These are phyloP conservation scores for Agriotes lineatus DNA, from an alignment of 2,888 invertebrate genomes.

Conservation along the genomic window DNA sequence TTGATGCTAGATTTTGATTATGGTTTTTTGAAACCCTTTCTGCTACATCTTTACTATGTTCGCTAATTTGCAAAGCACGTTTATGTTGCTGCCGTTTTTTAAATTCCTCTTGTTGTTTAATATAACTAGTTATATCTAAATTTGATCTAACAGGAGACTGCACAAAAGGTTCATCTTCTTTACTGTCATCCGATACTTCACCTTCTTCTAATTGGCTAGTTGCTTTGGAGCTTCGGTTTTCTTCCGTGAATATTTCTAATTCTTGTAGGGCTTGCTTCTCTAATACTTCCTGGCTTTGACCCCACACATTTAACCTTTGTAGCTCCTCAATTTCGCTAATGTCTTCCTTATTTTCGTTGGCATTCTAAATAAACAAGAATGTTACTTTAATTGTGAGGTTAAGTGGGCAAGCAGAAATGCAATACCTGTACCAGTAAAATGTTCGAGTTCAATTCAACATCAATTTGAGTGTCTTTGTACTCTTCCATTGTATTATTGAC, in stretches of 20 bases:
- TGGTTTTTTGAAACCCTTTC: conserved; percentile 50
- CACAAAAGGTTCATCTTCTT: neutral
- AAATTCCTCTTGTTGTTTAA: conserved; percentile 60
- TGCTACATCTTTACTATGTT: conserved; percentile 52
- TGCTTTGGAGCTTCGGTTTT: conserved; percentile 36
- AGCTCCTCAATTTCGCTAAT: conserved; percentile 46
- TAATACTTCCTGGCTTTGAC: conserved; percentile 59
- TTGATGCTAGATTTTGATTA: conserved; percentile 34
- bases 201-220: conserved; percentile 51
- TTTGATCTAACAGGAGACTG: conserved; percentile 27
- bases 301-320: conserved; percentile 62
- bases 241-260: conserved; percentile 58
- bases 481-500: too few relatives aligned
- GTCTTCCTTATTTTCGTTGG: neutral
- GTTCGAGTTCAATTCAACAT: too few relatives aligned
- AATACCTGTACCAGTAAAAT: too few relatives aligned
- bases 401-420: neutral
- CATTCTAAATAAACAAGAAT: conserved; percentile 1
- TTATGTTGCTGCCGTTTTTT: conserved; percentile 56
- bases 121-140: conserved; percentile 58
- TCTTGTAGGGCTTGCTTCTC: conserved; percentile 63
- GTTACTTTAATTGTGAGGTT: neutral
- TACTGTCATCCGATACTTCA: conserved; percentile 51
- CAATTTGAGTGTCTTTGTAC: too few relatives aligned
- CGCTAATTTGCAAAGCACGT: conserved; percentile 49